Evolutionary conservation across 2,888 invertebrate genomes (phyloP), one percentile per base, ranked within the genome.

Genomic region (Acleris emargana): DNA sequence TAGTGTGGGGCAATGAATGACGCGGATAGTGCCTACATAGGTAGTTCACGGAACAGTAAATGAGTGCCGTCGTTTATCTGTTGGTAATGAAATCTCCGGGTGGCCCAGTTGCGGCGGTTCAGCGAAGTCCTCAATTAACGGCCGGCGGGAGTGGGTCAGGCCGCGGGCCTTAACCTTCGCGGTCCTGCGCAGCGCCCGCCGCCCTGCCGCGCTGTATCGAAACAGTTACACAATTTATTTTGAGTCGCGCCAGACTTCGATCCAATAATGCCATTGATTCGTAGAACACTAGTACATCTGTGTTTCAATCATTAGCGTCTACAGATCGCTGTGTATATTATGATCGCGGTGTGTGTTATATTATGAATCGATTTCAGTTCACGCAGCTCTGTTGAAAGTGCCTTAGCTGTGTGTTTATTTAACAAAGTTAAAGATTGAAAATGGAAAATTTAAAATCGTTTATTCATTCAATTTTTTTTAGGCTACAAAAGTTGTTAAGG

Each of bases 111-210:
- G 42, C 58, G 32, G 32, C 47, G n/a, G 38, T 55, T 62, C 42
- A 42, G 55, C 54, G 62, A 62, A 62, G 45, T 47, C 42, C 53
- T 16, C n/a, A 54, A 20, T 54, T 54, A 49, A 28, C 53, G 32
- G 13, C 7, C 18, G 16, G 25, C n/a, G 28, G 25, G 51, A 25
- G 50, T 59, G 42, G 58, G 58, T 42, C 58, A 59, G 42, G 20
- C 49, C 38, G 50, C 42, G 50, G 43, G 43, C 43, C 20, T 53
- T 61, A 45, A 47, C 60, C 52, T 43, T 43, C 43, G 25, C 59
- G 25, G 13, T 22, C 42, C 22, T 43, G 55, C 55, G 45, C 43
- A 5, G 43, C 18, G 52, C 28, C 42, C 42, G 25, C 55, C 25
- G 25, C 6, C 43, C 5, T 43, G 5, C n/a, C 43, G 16, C 43